Conservation (phyloP, 2,888 invertebrate species). For the Parnassius glacialis region DNA sequence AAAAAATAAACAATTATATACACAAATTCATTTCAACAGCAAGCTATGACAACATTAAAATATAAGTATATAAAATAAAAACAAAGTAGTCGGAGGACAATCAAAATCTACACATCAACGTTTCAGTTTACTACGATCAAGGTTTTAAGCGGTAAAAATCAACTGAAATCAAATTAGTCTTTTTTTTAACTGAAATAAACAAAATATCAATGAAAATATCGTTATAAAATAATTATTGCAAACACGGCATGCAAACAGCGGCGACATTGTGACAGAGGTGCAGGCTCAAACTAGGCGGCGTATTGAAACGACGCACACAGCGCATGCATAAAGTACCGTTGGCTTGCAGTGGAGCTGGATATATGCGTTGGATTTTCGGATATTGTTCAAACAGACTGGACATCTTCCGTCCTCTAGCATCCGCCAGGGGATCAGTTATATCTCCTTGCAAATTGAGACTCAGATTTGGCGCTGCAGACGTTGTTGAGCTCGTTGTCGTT, state of each 20-base stretch:
- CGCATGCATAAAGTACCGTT: conserved; percentile 71
- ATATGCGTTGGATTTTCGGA: conserved; percentile 88
- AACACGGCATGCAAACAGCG: conserved; percentile 64
- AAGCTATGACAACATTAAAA: conserved; percentile 3
- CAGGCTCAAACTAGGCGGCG: conserved; percentile 54
- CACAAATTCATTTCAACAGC: neutral
- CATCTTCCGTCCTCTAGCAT: conserved; percentile 80
- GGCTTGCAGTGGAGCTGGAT: conserved; percentile 83
- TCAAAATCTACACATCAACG: neutral
- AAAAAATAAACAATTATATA: neutral
- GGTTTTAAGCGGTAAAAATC: conserved; percentile 10
- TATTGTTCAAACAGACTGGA: conserved; percentile 87
- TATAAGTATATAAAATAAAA: neutral
- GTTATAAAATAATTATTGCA: conserved; percentile 34
- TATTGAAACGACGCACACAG: conserved; percentile 49
- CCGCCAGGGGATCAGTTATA: conserved; percentile 63
- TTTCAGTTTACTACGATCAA: conserved; percentile 3
- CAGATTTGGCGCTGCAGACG: conserved; percentile 56
- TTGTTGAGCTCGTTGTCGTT: conserved; percentile 67
- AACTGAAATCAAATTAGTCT: neutral
- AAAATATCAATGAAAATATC: conserved; percentile 13
- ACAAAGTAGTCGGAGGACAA: neutral
- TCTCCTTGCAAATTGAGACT: conserved; percentile 69
- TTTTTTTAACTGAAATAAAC: neutral
- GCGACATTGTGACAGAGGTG: conserved; percentile 59